phyloP scores from a whole-genome alignment of 1,140 invertebrate genomes.

The Adelges cooleyi region DNA sequence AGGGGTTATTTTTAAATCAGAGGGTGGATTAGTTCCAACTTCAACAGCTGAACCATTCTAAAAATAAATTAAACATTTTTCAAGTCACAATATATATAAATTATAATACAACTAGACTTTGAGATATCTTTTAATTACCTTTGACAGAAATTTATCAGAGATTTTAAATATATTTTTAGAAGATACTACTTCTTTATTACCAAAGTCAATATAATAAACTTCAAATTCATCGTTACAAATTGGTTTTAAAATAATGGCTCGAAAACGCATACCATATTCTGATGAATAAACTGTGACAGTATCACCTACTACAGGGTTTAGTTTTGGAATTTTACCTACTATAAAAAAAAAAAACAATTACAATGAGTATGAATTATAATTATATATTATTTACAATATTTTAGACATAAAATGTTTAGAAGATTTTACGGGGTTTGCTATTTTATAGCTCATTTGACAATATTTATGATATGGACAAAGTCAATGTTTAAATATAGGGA shows the following conservation, averaged over 20 bases:
- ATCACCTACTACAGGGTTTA: not conserved
- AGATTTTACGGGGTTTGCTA: too few species aligned
- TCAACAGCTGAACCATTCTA: not conserved
- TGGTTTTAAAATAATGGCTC: not conserved
- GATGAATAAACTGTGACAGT: not conserved
- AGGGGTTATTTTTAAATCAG: not conserved
- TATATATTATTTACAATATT: too few species aligned
- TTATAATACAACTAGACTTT: too few species aligned
- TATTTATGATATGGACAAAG: too few species aligned
- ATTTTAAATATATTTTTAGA: not conserved
- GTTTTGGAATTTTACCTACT: not conserved
- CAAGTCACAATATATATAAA: too few species aligned
- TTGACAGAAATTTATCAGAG: not conserved
- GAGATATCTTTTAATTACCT: too few species aligned
- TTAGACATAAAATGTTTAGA: too few species aligned
- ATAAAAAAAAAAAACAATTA: too few species aligned
- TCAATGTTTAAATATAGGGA: too few species aligned
- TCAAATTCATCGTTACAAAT: not conserved
- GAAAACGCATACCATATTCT: not conserved
- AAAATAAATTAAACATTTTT: constrained; percentile 4
- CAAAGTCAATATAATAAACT: constrained; percentile 9
- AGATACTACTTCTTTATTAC: not conserved
- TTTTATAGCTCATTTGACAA: too few species aligned
- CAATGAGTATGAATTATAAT: too few species aligned
- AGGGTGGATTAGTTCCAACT: not conserved